Base-by-base conservation (phyloP, 2,797 vertebrate genomes). In the Bovichtus diacanthus region DNA sequence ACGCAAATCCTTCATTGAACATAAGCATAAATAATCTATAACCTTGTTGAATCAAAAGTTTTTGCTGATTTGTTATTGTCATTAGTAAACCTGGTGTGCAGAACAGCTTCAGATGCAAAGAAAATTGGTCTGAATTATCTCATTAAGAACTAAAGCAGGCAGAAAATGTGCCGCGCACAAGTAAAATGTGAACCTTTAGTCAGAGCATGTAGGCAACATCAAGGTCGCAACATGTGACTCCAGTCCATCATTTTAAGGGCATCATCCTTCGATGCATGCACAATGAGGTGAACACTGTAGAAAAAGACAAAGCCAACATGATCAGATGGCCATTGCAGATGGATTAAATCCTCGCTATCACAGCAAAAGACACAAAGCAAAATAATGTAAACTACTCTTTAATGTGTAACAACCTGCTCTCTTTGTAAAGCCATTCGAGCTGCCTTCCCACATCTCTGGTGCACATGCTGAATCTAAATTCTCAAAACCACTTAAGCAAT, bases 231-330 rank as follows among this genome's bases (percentile, higher is more conserved):
- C 80, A 75, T 70, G 78, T 70, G 74, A 68, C 70, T 76, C 60
- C 66, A 41, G 70, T 36, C 74, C 66, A 47, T 64, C 54, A 59
- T 78, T 46, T 88, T 80, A 87, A 89, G 88, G 82, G 76, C 83
- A 86, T 76, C 70, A 16, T 50, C 69, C 64, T 18, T 44, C 2
- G 3, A 67, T 73, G 80, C 82, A 82, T 86, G 64, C 76, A 63
- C 85, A 88, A 91, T 78, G 73, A 85, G 82, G 63, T 55, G 75
- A 75, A 49, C 27, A 25, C 29, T 15, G 61, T 64, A 56, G 50
- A 50, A 60, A 76, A 47, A 82, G 76, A 61, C 10, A 18, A 67
- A 71, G 67, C 46, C 12, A 34, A 69, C 79, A 78, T 72, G 63
- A 83, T 80, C 76, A 78, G 80, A 86, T 61, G 68, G 82, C 67